Base-by-base conservation (phyloP, 2,797 vertebrate species). In the Luscinia megarhynchos region DNA sequence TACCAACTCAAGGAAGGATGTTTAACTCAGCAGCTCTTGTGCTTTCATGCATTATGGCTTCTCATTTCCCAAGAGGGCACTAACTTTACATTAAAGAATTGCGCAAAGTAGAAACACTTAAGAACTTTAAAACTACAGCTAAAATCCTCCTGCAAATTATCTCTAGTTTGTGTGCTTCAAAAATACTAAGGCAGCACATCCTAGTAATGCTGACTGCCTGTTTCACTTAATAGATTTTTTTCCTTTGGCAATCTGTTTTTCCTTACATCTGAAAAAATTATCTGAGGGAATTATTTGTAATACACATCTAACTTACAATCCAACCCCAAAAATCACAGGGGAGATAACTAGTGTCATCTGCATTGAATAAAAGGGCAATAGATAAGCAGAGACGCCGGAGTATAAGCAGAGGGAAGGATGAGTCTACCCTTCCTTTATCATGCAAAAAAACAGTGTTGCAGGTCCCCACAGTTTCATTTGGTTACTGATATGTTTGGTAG, bases 191-290 rank as follows among this genome's bases (percentile, higher is more conserved):
- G 40, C 38, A 87, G 13, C 24, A 79, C 4, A 62, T 43, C 29
- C 63, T 34, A 41, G 30, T 43, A 72, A 10, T 24, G 15, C 9
- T 66, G n/a, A 50, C 5, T 61, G 58, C 17, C 53, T 30, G 2
- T 55, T 93, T 70, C 36, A 64, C 76, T 75, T 86, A 78, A 68
- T 8, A 63, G 36, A 48, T 21, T 62, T 16, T 59, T 74, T 77
- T 36, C 46, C 12, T 40, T 69, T 81, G 30, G 22, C 54, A 84
- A 86, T 48, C 24, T 69, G 55, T 50, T 83, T 87, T 66, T 68
- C 68, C 36, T 90, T 83, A 6, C 45, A 80, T 88, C 61, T 94
- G 40, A 84, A 86, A 93, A 89, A 84, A 61, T 20, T 67, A 84
- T 67, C 38, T 30, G 16, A 89, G 27, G 40, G 3, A 41, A 67